Conservation (phyloP, 2,797 vertebrate species). For the Cottoperca gobio region DNA sequence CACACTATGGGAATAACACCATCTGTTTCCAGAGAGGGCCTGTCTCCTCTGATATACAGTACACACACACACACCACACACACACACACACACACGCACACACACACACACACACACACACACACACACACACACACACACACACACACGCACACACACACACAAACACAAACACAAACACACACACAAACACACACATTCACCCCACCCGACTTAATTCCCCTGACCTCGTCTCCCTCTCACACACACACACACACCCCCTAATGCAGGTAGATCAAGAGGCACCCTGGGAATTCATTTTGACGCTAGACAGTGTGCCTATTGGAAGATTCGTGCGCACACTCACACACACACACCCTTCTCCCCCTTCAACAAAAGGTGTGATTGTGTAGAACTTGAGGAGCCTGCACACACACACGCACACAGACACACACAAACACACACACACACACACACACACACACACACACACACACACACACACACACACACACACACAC, state of each 20-base stretch:
- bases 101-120: slow-evolving; percentile 3
- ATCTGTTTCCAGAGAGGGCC: slow-evolving; percentile 41
- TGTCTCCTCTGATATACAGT: slow-evolving; percentile 30
- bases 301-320: slow-evolving; percentile 8
- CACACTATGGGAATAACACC: slow-evolving; percentile 31
- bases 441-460: not conserved
- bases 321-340: slow-evolving; percentile 33
- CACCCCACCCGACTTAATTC: slow-evolving; percentile 22
- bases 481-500: slow-evolving; percentile 12
- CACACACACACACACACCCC: slow-evolving; percentile 34
- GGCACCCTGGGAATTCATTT: slow-evolving; percentile 51
- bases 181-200: slow-evolving; percentile 8
- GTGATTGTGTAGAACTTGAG: slow-evolving; percentile 3
- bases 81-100: slow-evolving; percentile 18
- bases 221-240: slow-evolving; percentile 10
- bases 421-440: slow-evolving; percentile 8
- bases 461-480: slow-evolving; percentile 10
- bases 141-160: slow-evolving; percentile 7
- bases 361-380: slow-evolving; percentile 1
- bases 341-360: not conserved
- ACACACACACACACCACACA: slow-evolving; percentile 14
- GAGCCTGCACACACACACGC: not conserved
- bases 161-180: not conserved
- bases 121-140: not conserved
- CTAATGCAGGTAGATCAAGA: slow-evolving; percentile 57